phyloP scores from a whole-genome alignment of 2,888 invertebrate genomes.

The Leucophora obtusa region DNA sequence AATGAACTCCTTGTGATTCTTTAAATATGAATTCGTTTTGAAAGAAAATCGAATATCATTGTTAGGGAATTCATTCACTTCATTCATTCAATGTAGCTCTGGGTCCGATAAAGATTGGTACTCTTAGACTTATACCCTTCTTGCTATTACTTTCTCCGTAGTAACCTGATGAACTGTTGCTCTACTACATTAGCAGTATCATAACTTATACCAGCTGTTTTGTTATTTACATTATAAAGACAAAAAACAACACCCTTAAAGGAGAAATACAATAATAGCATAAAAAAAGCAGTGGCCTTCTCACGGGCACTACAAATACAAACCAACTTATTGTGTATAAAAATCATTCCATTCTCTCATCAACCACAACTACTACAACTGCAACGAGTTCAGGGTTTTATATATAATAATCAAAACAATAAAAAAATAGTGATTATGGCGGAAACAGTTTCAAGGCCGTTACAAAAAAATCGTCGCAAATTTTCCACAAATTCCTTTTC shows the following conservation, averaged over 20 bases:
- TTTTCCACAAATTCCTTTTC: constrained; percentile 36
- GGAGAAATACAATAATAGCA: neutral
- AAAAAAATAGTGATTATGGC: constrained; percentile 40
- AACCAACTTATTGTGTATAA: constrained; percentile 7
- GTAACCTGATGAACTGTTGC: constrained; percentile 16
- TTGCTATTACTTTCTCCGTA: constrained; percentile 10
- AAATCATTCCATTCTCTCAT: constrained; percentile 44
- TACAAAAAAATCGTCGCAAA: constrained; percentile 52
- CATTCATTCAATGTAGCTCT: too few species aligned
- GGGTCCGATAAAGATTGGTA: too few species aligned
- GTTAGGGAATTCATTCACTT: too few species aligned
- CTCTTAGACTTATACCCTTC: too few species aligned
- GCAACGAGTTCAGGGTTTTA: constrained; percentile 55
- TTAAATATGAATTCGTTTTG: too few species aligned
- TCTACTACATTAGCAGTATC: neutral
- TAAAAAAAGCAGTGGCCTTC: constrained; percentile 44
- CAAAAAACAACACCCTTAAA: constrained; percentile 36
- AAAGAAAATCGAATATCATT: too few species aligned
- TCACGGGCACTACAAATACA: constrained; percentile 50
- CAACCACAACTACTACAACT: constrained; percentile 36
- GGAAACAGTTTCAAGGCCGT: constrained; percentile 55
- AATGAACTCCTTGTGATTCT: too few species aligned
- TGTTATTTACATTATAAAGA: neutral
- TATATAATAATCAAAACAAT: constrained; percentile 40
- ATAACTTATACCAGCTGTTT: constrained; percentile 38